Evolutionary conservation across 1,140 invertebrate species (phyloP), one percentile per base, ranked within the genome.

Genomic region (Listronotus oregonensis): DNA sequence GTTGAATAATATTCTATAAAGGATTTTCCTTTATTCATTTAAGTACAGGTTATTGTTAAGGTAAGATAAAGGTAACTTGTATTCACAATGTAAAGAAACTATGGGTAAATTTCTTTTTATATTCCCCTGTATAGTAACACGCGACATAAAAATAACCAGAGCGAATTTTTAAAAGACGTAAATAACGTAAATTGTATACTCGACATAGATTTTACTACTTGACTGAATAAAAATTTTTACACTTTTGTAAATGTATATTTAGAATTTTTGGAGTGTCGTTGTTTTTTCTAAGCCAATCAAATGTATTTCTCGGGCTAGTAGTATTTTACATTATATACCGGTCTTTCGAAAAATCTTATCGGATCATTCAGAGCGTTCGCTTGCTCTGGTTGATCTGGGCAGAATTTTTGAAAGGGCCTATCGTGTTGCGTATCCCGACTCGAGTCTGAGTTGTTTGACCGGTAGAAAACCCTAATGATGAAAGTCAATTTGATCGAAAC

Each of bases 361-460:
- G 17, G 14, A 14, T 15, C 8, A n/a, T 15, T 7, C n/a, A 12
- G n/a, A 27, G 14, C 18, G 8, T 9, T 46, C 43, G 14, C 7
- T 17, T 8, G n/a, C 14, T 17, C 14, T 8, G 14, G 14, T 15
- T 21, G 14, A 17, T 46, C 43, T 17, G 18, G 5, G 1, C 1
- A 17, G 43, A 21, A 9, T 46, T 37, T 14, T 64, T 51, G 44
- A 52, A 56, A 64, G 40, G 44, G 37, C 15, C 68, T 66, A 68
- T 64, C 71, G 71, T 78, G 73, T 77, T 77, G 76, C 71, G 75
- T 77, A 73, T 75, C 73, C 75, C 67, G 68, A 73, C 60, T 57
- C 37, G 63, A 15, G 72, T 74, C 76, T 77, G 70, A 68, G 71
- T 72, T 75, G 77, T 77, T 78, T 77, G 77, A 77, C 76, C 71